Conservation (phyloP, 2,888 invertebrate species). For the Tholera decimalis region DNA sequence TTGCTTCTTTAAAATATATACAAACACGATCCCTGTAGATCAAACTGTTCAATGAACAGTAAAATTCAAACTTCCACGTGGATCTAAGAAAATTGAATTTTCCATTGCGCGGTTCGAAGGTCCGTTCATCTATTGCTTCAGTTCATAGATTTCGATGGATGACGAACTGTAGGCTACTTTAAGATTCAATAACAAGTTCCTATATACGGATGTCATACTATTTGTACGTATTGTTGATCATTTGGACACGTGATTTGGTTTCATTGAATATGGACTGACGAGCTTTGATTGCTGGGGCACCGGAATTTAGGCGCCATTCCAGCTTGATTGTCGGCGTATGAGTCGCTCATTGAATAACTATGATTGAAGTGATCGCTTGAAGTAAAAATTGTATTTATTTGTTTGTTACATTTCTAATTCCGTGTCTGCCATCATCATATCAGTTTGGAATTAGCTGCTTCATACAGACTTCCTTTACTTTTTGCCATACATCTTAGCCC, state of each 20-base stretch:
- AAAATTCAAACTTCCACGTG: background rate
- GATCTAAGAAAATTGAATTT: background rate
- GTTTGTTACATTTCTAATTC: background rate
- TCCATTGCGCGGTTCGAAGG: constrained; percentile 12
- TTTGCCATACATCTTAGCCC: background rate
- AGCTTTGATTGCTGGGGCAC: constrained; percentile 36
- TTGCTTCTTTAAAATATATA: constrained; percentile 12
- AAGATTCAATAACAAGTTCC: constrained; percentile 38
- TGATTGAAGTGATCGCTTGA: constrained; percentile 1
- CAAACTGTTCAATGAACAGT: constrained; percentile 2
- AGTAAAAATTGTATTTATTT: background rate
- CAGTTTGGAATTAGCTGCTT: background rate
- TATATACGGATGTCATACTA: constrained; percentile 37
- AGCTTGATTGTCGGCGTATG: constrained; percentile 22
- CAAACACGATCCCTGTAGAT: background rate
- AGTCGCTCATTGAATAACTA: constrained; percentile 7
- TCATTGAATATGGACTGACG: constrained; percentile 55
- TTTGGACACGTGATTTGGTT: constrained; percentile 54
- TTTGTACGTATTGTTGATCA: constrained; percentile 54
- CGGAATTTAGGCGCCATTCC: constrained; percentile 55
- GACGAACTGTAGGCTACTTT: constrained; percentile 1
- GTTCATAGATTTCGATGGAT: constrained; percentile 7
- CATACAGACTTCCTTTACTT: background rate
- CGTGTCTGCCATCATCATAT: background rate
- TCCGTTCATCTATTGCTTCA: background rate